A percentile compares a stretch with the other conserved stretches of the same genome.
These are phyloP conservation scores for Sorex araneus DNA, from an alignment of 2,113 vertebrate genomes.

Conservation along the genomic window DNA sequence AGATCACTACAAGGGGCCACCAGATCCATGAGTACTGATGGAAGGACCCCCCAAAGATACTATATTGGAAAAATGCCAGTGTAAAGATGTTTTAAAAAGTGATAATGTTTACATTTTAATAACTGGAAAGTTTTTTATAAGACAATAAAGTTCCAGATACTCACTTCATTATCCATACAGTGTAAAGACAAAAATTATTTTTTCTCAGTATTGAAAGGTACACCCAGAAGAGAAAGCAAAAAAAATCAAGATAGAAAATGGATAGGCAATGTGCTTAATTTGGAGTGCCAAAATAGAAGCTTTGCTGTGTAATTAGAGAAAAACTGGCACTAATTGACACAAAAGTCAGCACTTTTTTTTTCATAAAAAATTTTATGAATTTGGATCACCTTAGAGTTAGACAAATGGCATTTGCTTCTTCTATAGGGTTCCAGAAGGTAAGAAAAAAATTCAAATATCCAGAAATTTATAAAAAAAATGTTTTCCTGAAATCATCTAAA, in stretches of 20 bases:
- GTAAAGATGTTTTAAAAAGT: neutral
- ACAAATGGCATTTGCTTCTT: neutral
- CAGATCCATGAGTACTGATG: too few relatives aligned
- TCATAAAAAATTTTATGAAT: neutral
- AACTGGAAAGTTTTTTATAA: neutral
- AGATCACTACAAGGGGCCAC: too few relatives aligned
- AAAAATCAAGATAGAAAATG: neutral
- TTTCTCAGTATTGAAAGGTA: neutral
- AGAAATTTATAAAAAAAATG: neutral
- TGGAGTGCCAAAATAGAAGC: neutral
- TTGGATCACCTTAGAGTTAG: neutral
- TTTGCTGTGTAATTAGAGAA: neutral
- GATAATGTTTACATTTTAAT: conserved; percentile 35
- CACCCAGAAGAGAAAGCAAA: neutral
- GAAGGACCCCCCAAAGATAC: too few relatives aligned
- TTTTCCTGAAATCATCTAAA: neutral
- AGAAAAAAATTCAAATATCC: neutral
- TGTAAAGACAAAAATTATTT: neutral
- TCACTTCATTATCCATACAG: neutral
- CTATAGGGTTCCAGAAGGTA: neutral
- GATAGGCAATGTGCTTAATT: neutral
- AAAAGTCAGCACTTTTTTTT: conserved; percentile 4
- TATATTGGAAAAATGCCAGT: neutral
- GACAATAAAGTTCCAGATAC: neutral
- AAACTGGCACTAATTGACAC: neutral